Percentiles rank a stretch among this genome's conserved stretches.
These are phyloP conservation scores for Rhopalosiphum padi DNA, from an alignment of 1,140 invertebrate genomes.

Conservation along the genomic window DNA sequence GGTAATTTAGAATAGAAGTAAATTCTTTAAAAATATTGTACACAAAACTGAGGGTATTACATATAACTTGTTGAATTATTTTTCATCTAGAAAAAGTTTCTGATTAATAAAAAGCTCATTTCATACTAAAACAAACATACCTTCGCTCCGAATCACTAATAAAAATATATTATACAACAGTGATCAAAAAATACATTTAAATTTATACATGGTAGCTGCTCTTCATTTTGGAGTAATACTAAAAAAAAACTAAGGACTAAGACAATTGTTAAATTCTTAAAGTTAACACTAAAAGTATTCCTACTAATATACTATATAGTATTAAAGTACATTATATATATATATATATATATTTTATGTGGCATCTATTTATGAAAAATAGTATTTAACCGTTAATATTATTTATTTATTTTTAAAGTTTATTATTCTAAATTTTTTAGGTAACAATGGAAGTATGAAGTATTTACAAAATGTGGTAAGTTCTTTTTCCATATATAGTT, in stretches of 20 bases:
- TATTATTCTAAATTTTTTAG: not conserved
- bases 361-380: not conserved
- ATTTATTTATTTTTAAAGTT: not conserved
- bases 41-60: not conserved
- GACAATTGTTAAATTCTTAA: not conserved
- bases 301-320: not conserved
- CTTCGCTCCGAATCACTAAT: not conserved
- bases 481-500: not conserved
- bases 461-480: not conserved
- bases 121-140: not conserved
- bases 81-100: not conserved
- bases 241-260: too few species aligned
- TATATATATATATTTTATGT: not conserved
- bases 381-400: not conserved
- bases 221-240: not conserved
- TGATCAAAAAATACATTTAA: not conserved
- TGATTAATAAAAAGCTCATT: not conserved
- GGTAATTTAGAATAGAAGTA: not conserved
- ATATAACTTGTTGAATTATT: not conserved
- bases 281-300: not conserved
- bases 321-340: not conserved
- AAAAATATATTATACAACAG: not conserved
- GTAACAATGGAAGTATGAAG: not conserved
- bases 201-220: not conserved
- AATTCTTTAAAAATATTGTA: not conserved